Conservation (phyloP, 1,140 invertebrate genomes). For the Helicorthomorpha holstii region DNA sequence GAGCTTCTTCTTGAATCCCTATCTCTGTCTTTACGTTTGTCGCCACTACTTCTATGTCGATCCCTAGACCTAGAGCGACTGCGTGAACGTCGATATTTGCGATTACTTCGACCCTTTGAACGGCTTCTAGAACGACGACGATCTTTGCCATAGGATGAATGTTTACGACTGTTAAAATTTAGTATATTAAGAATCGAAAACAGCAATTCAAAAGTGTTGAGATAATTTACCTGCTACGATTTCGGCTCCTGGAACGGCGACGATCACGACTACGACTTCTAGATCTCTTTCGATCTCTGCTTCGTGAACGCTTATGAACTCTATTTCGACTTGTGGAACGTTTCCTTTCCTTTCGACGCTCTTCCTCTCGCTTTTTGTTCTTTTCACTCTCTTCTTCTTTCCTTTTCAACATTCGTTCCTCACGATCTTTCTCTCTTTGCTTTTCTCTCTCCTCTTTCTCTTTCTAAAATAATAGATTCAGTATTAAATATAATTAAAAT, state of each 20-base stretch:
- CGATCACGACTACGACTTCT: slow-evolving; percentile 16
- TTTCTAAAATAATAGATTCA: slow-evolving; percentile 4
- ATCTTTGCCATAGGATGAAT: slow-evolving; percentile 9
- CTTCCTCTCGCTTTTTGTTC: slow-evolving; percentile 16
- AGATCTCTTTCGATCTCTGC: slow-evolving; percentile 8
- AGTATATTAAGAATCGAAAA: not conserved
- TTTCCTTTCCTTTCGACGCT: slow-evolving; percentile 10
- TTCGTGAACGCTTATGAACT: slow-evolving; percentile 1
- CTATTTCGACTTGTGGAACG: slow-evolving; percentile 7
- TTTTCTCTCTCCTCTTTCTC: slow-evolving; percentile 22
- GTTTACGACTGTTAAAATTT: not conserved
- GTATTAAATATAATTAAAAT: slow-evolving; percentile 3
- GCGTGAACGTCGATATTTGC: not conserved
- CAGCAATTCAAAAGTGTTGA: not conserved
- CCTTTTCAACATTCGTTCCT: slow-evolving; percentile 17
- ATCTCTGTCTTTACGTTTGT: not conserved
- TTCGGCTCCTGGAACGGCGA: slow-evolving; percentile 6
- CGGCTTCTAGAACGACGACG: slow-evolving; percentile 7
- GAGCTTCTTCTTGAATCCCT: not conserved
- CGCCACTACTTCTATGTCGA: not conserved
- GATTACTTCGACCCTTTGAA: not conserved
- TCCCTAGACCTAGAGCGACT: not conserved
- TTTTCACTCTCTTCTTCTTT: slow-evolving; percentile 9
- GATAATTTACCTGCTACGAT: not conserved
- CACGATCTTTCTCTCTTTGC: slow-evolving; percentile 18